A percentile compares a stretch with the other conserved stretches of the same genome.
These are phyloP conservation scores for Lindbergichthys nudifrons DNA, from an alignment of 2,797 vertebrate species.

Conservation along the genomic window DNA sequence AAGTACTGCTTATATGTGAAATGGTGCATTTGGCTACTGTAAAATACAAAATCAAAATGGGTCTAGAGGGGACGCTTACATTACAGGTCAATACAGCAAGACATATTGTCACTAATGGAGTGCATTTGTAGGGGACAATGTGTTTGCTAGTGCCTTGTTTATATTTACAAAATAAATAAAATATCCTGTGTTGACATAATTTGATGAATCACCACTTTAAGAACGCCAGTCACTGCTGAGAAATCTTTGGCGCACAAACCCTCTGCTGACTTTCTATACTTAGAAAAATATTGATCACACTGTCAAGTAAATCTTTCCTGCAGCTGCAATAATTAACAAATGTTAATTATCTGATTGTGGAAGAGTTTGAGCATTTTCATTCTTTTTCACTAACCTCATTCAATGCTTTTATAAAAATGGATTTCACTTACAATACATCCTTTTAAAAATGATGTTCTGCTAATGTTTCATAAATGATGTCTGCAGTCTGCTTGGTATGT, in stretches of 20 bases:
- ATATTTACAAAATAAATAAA: conserved; percentile 46
- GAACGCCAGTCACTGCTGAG: conserved; percentile 28
- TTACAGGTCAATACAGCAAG: conserved; percentile 43
- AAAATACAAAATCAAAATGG: conserved; percentile 18
- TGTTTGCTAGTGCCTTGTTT: conserved; percentile 60
- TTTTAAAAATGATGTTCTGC: conserved; percentile 5
- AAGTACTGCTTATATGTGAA: neutral
- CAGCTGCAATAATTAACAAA: conserved; percentile 30
- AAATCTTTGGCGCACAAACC: conserved; percentile 51
- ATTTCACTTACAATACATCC: conserved; percentile 5
- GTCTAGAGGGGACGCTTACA: conserved; percentile 31
- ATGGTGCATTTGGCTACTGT: conserved; percentile 38
- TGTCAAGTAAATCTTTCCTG: conserved; percentile 41
- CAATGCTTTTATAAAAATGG: conserved; percentile 6
- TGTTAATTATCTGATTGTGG: conserved; percentile 25
- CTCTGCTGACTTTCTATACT: conserved; percentile 29
- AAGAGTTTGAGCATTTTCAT: conserved; percentile 8
- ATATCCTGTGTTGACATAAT: conserved; percentile 42
- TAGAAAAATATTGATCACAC: conserved; percentile 51
- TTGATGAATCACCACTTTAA: conserved; percentile 71
- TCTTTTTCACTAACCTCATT: conserved; percentile 23
- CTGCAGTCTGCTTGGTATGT: neutral
- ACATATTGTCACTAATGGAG: conserved; percentile 59
- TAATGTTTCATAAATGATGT: conserved; percentile 32
- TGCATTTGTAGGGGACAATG: conserved; percentile 49